Evolutionary conservation across 1,140 invertebrate genomes (phyloP).

Genomic region (Cardiocondyla obscurior): DNA sequence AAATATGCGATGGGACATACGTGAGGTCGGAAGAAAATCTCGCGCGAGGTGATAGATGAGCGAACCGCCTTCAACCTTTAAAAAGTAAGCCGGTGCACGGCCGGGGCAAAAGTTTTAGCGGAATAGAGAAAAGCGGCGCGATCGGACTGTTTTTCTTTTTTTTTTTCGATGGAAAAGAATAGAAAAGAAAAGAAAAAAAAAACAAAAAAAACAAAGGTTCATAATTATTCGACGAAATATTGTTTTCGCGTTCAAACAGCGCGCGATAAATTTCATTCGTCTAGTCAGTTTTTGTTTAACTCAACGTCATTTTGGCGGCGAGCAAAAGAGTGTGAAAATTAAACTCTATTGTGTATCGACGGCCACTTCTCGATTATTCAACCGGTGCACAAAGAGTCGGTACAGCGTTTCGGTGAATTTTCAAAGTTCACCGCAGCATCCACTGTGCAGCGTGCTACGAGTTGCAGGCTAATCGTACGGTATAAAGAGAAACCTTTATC

Average conservation of each 20-base stretch:
- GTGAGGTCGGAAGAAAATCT: constrained; percentile 10
- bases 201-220: background rate
- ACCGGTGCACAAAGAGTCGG: background rate
- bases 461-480: background rate
- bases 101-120: background rate
- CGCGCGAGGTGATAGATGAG: background rate
- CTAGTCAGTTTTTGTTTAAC: background rate
- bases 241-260: background rate
- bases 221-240: background rate
- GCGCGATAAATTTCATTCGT: background rate
- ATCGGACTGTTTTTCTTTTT: background rate
- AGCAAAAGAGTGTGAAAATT: background rate
- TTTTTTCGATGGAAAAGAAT: too few species aligned
- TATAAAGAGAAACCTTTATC: constrained; percentile 11
- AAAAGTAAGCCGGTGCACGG: background rate
- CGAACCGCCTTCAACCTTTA: constrained; percentile 31
- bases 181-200: too few species aligned
- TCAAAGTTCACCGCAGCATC: constrained; percentile 16
- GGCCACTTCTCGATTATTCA: background rate
- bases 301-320: background rate
- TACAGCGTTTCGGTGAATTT: constrained; percentile 12
- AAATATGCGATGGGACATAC: background rate
- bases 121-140: background rate
- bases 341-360: background rate
- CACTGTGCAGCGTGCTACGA: background rate